Conservation (phyloP, 2,797 vertebrate species). For the Acomys russatus region DNA sequence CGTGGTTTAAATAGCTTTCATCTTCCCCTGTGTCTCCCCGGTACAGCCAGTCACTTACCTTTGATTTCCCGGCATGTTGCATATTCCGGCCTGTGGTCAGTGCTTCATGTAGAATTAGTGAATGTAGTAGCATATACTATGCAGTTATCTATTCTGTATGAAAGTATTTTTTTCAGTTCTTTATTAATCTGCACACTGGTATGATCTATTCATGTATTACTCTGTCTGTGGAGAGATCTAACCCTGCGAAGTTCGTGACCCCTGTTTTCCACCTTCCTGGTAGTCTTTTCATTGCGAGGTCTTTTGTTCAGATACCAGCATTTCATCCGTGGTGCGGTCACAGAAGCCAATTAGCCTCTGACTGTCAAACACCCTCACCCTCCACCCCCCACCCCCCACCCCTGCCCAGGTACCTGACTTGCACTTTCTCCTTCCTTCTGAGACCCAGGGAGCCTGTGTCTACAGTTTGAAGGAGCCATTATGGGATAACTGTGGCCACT, state of each 20-base stretch:
- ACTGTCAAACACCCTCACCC: neutral
- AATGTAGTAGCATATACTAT: neutral
- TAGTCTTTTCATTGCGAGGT: neutral
- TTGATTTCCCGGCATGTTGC: neutral
- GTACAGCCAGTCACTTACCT: neutral
- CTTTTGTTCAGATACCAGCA: conserved; percentile 17
- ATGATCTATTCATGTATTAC: neutral
- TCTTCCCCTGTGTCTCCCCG: neutral
- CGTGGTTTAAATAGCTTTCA: conserved; percentile 28
- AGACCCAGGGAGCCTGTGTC: neutral
- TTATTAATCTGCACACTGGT: neutral
- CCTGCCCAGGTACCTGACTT: neutral
- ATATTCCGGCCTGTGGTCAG: neutral
- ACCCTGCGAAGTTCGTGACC: neutral
- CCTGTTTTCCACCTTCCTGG: neutral
- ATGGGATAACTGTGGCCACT: neutral
- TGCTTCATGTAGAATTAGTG: neutral
- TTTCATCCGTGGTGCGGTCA: neutral
- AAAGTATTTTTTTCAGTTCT: neutral
- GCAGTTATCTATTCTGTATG: neutral
- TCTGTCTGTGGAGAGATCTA: conserved; percentile 5
- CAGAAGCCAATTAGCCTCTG: neutral
- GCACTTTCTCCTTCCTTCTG: neutral
- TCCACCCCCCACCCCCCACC: neutral
- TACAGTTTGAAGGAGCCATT: neutral